Evolutionary conservation across 2,888 invertebrate genomes (phyloP).

Genomic region (Calliscelio sp.): DNA sequence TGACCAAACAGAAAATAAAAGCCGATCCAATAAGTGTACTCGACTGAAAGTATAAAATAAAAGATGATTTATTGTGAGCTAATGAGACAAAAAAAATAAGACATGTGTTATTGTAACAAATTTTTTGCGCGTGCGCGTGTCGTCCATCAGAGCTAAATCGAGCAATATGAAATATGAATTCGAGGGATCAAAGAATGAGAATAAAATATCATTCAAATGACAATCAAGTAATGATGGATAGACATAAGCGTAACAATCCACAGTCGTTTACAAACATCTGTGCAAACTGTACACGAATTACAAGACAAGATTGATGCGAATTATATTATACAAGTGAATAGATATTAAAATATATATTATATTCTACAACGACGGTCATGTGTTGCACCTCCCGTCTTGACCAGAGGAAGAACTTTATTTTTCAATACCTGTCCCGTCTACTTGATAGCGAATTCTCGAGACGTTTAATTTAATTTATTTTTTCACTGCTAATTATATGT

Average conservation of each 20-base stretch:
- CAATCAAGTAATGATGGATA: constrained; percentile 62
- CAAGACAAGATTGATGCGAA: constrained; percentile 36
- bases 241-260: constrained; percentile 39
- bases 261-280: constrained; percentile 19
- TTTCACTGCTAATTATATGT: too few relatives aligned
- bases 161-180: constrained; percentile 41
- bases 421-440: constrained; percentile 68
- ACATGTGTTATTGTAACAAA: too few relatives aligned
- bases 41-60: constrained; percentile 32
- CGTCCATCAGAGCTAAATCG: constrained; percentile 43
- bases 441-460: constrained; percentile 56
- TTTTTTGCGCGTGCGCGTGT: constrained; percentile 30
- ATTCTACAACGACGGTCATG: constrained; percentile 63
- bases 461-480: constrained; percentile 64
- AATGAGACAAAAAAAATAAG: neutral
- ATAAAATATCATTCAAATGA: constrained; percentile 60
- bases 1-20: constrained; percentile 25
- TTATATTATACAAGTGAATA: constrained; percentile 43
- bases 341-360: constrained; percentile 49
- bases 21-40: constrained; percentile 34
- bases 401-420: constrained; percentile 58
- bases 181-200: constrained; percentile 43
- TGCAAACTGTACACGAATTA: constrained; percentile 43
- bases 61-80: neutral
- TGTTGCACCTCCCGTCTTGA: constrained; percentile 54